Conservation (phyloP, 2,113 vertebrate species). For the Bubo bubo region DNA sequence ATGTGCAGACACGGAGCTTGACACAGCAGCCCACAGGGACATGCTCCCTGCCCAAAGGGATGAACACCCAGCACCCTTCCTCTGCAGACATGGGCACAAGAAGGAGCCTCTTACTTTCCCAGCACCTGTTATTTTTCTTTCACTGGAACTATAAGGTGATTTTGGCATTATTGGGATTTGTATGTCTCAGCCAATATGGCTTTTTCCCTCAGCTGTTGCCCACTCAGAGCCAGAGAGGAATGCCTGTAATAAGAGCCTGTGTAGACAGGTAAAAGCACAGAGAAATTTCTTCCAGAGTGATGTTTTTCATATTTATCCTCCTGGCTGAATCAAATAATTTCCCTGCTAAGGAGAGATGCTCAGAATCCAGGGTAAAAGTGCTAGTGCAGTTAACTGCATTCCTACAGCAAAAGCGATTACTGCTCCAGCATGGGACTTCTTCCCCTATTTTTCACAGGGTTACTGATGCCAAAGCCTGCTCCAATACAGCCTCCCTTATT, state of each 20-base stretch:
- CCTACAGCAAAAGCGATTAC: neutral
- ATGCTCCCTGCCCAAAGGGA: neutral
- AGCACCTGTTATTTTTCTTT: neutral
- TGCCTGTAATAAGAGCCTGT: neutral
- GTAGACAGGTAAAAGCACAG: neutral
- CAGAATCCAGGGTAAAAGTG: neutral
- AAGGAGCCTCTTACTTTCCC: neutral
- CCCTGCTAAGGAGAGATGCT: neutral
- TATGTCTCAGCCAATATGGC: neutral
- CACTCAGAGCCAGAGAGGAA: neutral
- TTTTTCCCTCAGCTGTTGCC: neutral
- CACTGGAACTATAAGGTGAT: neutral
- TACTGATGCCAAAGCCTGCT: neutral
- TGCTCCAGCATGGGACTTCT: neutral
- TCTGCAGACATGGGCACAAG: neutral
- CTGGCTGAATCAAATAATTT: neutral
- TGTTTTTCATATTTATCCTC: neutral
- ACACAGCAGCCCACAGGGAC: neutral
- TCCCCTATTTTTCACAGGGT: neutral
- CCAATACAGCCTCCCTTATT: neutral
- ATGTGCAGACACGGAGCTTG: neutral
- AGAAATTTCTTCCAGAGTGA: neutral
- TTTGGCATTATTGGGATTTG: neutral
- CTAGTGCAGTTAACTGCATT: neutral
- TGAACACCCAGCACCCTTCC: neutral